Conservation (phyloP, 2,113 vertebrate genomes). For the Galbula dea region DNA sequence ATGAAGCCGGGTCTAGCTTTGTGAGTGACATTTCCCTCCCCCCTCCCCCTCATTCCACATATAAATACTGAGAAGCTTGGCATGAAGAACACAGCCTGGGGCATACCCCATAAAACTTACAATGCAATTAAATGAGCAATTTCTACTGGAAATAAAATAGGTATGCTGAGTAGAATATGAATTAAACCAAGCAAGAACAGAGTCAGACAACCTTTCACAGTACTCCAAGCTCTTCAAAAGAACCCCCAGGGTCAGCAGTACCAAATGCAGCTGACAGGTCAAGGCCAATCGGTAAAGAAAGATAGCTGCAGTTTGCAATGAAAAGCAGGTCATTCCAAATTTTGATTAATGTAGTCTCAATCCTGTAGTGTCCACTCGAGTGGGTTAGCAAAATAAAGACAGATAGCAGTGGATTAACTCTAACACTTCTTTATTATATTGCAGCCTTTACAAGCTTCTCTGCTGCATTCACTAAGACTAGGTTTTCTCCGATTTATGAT, state of each 20-base stretch:
- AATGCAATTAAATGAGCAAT: slow-evolving; percentile 83
- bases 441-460: background rate
- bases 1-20: slow-evolving; percentile 65
- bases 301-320: slow-evolving; percentile 59
- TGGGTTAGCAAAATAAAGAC: slow-evolving; percentile 52
- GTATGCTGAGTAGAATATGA: slow-evolving; percentile 75
- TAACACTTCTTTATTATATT: slow-evolving; percentile 17
- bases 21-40: slow-evolving; percentile 29
- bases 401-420: slow-evolving; percentile 39
- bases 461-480: background rate
- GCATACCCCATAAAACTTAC: slow-evolving; percentile 80
- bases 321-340: slow-evolving; percentile 57
- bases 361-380: slow-evolving; percentile 13
- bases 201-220: slow-evolving; percentile 31
- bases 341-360: slow-evolving; percentile 58
- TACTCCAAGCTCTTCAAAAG: slow-evolving; percentile 35
- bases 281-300: slow-evolving; percentile 69
- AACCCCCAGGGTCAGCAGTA: slow-evolving; percentile 41
- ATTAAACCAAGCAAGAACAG: slow-evolving; percentile 68
- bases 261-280: slow-evolving; percentile 59
- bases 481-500: slow-evolving; percentile 34
- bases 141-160: slow-evolving; percentile 79
- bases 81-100: slow-evolving; percentile 78
- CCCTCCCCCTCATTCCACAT: slow-evolving; percentile 36
- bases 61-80: slow-evolving; percentile 76